These are phyloP conservation scores for Microchirus variegatus DNA, from an alignment of 2,797 vertebrate genomes.

Conservation along the genomic window DNA sequence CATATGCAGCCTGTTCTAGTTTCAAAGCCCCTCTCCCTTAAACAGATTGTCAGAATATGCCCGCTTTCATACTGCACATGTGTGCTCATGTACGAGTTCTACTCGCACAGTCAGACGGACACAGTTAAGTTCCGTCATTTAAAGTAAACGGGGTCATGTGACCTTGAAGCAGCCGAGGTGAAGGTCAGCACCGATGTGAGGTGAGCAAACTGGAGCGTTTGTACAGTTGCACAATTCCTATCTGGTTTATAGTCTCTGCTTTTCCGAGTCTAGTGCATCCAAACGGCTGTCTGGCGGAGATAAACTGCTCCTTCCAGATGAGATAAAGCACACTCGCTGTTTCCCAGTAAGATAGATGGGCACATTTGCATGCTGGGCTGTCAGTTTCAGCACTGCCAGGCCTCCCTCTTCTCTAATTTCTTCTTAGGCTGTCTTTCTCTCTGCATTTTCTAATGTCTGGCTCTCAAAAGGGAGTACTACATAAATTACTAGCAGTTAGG, in stretches of 20 bases:
- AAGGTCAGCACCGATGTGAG: slow-evolving; percentile 11
- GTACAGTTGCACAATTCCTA: slow-evolving; percentile 49
- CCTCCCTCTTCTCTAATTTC: slow-evolving; percentile 46
- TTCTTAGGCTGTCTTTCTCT: slow-evolving; percentile 42
- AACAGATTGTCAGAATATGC: too few species aligned
- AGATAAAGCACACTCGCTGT: slow-evolving; percentile 72
- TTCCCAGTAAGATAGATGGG: slow-evolving; percentile 70
- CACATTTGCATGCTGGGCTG: slow-evolving; percentile 68
- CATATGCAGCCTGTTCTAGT: too few species aligned
- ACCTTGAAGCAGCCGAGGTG: too few species aligned
- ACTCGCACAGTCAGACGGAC: too few species aligned
- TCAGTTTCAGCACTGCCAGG: slow-evolving; percentile 50
- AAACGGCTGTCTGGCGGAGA: slow-evolving; percentile 67
- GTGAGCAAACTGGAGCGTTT: slow-evolving; percentile 32
- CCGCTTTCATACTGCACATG: too few species aligned
- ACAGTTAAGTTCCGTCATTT: too few species aligned
- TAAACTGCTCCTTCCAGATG: slow-evolving; percentile 66
- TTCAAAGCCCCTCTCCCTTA: too few species aligned
- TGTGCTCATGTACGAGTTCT: too few species aligned
- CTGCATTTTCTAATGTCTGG: slow-evolving; percentile 30
- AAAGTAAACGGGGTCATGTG: too few species aligned
- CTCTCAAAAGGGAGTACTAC: slow-evolving; percentile 44
- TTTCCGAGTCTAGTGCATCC: slow-evolving; percentile 52
- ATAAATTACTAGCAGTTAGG: slow-evolving; percentile 59
- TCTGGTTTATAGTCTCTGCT: slow-evolving; percentile 48